Conservation (phyloP, 1,140 invertebrate species). For the Pseudomyrmex sp. region DNA sequence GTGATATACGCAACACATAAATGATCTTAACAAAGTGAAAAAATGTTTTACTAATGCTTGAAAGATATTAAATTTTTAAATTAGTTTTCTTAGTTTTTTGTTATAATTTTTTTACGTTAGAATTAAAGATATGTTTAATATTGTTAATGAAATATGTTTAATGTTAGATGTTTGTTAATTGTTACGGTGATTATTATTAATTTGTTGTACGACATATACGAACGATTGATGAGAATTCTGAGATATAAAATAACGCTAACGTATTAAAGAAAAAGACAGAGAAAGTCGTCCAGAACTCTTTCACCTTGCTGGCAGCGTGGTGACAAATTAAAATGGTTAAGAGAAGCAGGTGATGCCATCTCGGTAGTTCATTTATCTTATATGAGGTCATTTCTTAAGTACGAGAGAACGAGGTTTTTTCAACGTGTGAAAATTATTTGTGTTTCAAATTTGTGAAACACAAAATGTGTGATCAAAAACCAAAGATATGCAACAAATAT, state of each 20-base stretch:
- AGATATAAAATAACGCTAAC: neutral
- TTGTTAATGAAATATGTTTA: neutral
- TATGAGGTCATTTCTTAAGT: slow-evolving; percentile 61
- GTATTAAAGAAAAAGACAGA: slow-evolving; percentile 43
- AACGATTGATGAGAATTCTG: slow-evolving; percentile 3
- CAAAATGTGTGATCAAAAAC: slow-evolving; percentile 4
- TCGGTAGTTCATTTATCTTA: slow-evolving; percentile 69
- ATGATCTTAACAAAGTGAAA: too few relatives aligned
- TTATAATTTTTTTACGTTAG: neutral
- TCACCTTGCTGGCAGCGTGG: slow-evolving; percentile 61
- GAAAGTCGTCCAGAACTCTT: slow-evolving; percentile 58
- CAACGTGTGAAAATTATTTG: slow-evolving; percentile 23
- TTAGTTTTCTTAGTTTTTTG: neutral
- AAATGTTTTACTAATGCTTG: neutral
- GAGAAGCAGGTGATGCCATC: slow-evolving; percentile 72
- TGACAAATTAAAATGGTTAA: slow-evolving; percentile 80
- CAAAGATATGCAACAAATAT: slow-evolving; percentile 24
- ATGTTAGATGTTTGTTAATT: slow-evolving; percentile 16
- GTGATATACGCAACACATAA: too few relatives aligned
- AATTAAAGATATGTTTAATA: neutral
- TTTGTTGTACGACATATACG: too few relatives aligned
- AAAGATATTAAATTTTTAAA: neutral
- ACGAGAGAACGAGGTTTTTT: neutral
- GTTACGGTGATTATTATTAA: too few relatives aligned
- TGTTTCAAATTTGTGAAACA: slow-evolving; percentile 29